phyloP scores from a whole-genome alignment of 2,797 vertebrate genomes.

The Leptoclinus maculatus region DNA sequence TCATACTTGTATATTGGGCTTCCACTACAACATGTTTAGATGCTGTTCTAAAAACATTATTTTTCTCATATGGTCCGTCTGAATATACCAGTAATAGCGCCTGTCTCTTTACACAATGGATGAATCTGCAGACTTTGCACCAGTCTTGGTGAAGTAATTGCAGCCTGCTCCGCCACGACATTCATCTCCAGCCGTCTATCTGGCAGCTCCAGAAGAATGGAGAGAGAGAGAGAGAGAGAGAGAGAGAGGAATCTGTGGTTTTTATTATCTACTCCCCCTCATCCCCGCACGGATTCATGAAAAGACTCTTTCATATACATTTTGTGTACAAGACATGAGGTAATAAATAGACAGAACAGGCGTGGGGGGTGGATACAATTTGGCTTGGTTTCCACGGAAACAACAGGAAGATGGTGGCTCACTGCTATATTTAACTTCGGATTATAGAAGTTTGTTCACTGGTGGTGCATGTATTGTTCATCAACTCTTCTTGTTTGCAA shows the following conservation, averaged over 20 bases:
- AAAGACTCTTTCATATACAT: constrained; percentile 43
- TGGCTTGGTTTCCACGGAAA: constrained; percentile 51
- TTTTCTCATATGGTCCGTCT: no score
- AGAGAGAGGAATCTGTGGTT: constrained; percentile 30
- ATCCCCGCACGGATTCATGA: constrained; percentile 22
- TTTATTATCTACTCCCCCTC: constrained; percentile 26
- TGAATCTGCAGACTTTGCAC: constrained; percentile 35
- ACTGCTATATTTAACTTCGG: constrained; percentile 7
- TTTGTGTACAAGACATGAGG: constrained; percentile 21
- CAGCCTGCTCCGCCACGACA: constrained; percentile 27
- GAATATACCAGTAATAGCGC: no score
- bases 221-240: constrained; percentile 3
- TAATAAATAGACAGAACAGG: constrained; percentile 32
- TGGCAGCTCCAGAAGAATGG: constrained; percentile 39
- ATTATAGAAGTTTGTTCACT: constrained; percentile 19
- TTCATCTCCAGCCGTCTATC: constrained; percentile 51
- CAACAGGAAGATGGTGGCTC: constrained; percentile 4
- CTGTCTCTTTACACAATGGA: neutral
- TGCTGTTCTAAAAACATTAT: no score
- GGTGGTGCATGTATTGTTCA: neutral
- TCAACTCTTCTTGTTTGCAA: neutral
- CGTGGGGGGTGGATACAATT: neutral
- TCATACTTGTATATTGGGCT: no score
- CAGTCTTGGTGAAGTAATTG: constrained; percentile 39
- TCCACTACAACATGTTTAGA: no score